Evolutionary conservation across 2,113 vertebrate genomes (phyloP).

Genomic region (Mandrillus leucophaeus): DNA sequence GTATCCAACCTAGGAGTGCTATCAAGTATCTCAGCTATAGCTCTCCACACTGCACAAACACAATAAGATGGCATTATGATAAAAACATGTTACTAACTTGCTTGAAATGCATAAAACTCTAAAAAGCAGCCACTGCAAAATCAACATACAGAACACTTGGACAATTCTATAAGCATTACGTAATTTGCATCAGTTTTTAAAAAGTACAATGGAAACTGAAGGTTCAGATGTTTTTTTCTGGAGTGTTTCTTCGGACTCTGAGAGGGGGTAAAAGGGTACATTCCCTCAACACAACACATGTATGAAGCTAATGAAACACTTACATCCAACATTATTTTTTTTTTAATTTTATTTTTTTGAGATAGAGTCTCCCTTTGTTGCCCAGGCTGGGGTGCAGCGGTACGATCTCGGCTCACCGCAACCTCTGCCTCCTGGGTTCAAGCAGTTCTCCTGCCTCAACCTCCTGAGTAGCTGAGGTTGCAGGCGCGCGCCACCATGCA

Average conservation of each 20-base stretch:
- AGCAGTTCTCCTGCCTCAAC: too few species aligned
- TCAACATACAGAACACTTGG: neutral
- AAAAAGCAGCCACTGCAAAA: neutral
- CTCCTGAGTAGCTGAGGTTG: too few species aligned
- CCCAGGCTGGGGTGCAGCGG: too few species aligned
- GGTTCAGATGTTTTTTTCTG: neutral
- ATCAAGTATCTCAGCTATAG: neutral
- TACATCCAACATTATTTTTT: neutral
- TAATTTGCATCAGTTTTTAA: neutral
- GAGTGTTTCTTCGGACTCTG: neutral
- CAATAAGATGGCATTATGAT: neutral
- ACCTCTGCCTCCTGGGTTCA: too few species aligned
- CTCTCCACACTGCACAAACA: neutral
- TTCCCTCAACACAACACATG: neutral
- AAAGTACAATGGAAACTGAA: neutral
- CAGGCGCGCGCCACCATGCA: too few species aligned
- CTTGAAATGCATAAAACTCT: neutral
- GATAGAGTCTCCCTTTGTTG: too few species aligned
- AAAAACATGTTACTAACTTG: neutral
- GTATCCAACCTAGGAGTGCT: neutral
- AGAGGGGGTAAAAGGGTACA: neutral
- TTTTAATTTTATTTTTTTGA: too few species aligned
- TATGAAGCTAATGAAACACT: neutral
- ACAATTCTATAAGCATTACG: neutral
- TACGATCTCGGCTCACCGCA: too few species aligned